Base-by-base conservation (phyloP, 2,888 invertebrate genomes). In the Proisotoma minuta region DNA sequence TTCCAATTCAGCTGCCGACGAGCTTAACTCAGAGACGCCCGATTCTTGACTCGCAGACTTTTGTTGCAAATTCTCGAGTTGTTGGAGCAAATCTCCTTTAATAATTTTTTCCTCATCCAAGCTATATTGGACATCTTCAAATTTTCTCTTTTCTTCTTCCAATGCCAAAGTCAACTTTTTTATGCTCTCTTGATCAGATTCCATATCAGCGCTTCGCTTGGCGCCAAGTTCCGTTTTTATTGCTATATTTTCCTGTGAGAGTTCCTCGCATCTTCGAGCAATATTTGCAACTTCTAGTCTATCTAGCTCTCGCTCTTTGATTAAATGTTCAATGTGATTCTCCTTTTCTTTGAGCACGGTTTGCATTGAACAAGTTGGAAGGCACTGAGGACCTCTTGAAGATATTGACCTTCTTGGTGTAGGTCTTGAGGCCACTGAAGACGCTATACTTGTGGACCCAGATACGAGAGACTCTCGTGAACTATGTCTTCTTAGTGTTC, bases 311-410 rank as follows among this genome's bases (percentile, higher is more conserved):
- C 94, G 81, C 77, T 98, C 97, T 66, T 88, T 87, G 78, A 96
- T 84, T 73, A 98, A 81, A 75, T 91, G 88, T 76, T 96, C 94
- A 75, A 98, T 87, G 76, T 97, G 95, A 71, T 89, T 88, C 76
- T 96, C 92, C 77, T 96, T 97, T 79, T 97, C 96, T 76, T 89
- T 87, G 63, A 97, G 80, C 29, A 91, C 82, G 78, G 94, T 93
- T 65, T 69, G 71, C 24, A 71, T 61, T 22, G 69, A 65, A 57
- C 71, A 71, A 23, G 69, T 57, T 29, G 69, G 66, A 23, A 69
- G 60, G 54, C 71, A 71, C 20, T 69, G 66, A 2, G 69, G 63
- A 34, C 68, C 70, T 39, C 65, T 52, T 39, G 28, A 20, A 23
- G 39, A 2, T 34, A 23, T 58, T 43, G 59, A 24, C n/a, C n/a